A percentile compares a stretch with the other conserved stretches of the same genome.
These are phyloP conservation scores for Equus quagga DNA, from an alignment of 2,113 vertebrate genomes.

Conservation along the genomic window DNA sequence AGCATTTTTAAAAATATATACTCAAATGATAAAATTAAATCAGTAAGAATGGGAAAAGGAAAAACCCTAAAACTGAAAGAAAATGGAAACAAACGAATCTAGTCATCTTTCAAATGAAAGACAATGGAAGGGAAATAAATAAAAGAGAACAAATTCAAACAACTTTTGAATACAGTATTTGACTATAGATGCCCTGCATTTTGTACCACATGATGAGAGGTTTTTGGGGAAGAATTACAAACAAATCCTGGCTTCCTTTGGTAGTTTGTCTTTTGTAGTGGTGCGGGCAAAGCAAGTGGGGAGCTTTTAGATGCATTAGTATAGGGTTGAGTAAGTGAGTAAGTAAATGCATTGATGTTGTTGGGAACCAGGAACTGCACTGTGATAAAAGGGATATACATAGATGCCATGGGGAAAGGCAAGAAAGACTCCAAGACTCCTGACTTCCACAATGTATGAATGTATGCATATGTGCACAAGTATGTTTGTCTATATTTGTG, in stretches of 20 bases:
- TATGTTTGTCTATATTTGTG: not conserved
- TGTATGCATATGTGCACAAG: not conserved
- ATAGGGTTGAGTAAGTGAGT: not conserved
- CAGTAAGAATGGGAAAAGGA: not conserved
- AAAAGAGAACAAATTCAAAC: not conserved
- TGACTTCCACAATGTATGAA: not conserved
- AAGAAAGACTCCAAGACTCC: not conserved
- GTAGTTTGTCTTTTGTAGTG: not conserved
- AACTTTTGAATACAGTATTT: no score
- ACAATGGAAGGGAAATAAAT: not conserved
- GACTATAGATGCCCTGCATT: not conserved
- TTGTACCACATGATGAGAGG: not conserved
- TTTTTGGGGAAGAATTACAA: not conserved
- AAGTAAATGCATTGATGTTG: accelerated
- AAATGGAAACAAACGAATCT: not conserved
- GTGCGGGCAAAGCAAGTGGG: not conserved
- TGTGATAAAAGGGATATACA: not conserved
- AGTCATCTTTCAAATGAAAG: not conserved
- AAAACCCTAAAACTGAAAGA: not conserved
- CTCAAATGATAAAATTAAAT: not conserved
- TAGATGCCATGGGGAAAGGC: not conserved
- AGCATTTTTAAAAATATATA: not conserved
- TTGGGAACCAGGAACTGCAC: not conserved
- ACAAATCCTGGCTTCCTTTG: no score
- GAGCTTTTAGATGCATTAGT: no score